These are phyloP conservation scores for Ctenochaetus hawaiiensis DNA, from an alignment of 2,797 vertebrate species.

Conservation along the genomic window DNA sequence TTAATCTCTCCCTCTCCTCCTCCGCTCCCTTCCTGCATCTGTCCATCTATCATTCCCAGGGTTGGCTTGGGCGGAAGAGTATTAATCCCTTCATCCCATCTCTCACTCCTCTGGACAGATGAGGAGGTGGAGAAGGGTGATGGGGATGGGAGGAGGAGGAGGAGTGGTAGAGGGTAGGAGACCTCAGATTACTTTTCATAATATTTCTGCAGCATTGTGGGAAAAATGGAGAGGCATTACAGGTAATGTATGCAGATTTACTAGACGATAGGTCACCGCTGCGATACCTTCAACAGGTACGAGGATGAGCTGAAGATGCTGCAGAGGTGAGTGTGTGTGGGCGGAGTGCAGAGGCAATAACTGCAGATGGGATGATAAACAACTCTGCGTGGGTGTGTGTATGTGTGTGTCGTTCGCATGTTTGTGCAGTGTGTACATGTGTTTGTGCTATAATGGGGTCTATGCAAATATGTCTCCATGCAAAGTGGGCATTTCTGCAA, in stretches of 20 bases:
- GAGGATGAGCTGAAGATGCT: slow-evolving; percentile 32
- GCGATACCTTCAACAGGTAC: slow-evolving; percentile 66
- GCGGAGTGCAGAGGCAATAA: slow-evolving; percentile 34
- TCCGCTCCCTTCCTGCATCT: slow-evolving; percentile 82
- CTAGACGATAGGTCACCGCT: slow-evolving; percentile 40
- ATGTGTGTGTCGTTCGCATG: slow-evolving; percentile 12
- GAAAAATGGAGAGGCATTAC: slow-evolving; percentile 41
- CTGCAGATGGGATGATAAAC: slow-evolving; percentile 41
- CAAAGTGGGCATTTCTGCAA: slow-evolving; percentile 13
- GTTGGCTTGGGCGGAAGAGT: slow-evolving; percentile 84
- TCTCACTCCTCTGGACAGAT: slow-evolving; percentile 84
- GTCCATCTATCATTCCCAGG: slow-evolving; percentile 87
- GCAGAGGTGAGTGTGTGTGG: slow-evolving; percentile 28
- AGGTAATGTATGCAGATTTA: slow-evolving; percentile 70
- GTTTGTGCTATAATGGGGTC: background rate
- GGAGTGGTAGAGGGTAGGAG: slow-evolving; percentile 54
- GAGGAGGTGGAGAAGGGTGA: slow-evolving; percentile 74
- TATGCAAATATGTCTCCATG: slow-evolving; percentile 17
- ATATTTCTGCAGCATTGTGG: slow-evolving; percentile 76
- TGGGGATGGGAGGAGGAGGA: slow-evolving; percentile 32
- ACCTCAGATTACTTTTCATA: slow-evolving; percentile 84
- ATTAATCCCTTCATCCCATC: slow-evolving; percentile 87
- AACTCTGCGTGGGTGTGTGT: background rate
- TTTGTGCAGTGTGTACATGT: slow-evolving; percentile 1
- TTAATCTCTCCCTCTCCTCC: slow-evolving; percentile 77